These are phyloP conservation scores for Eurystomus gularis DNA, from an alignment of 2,113 vertebrate genomes.

Conservation along the genomic window DNA sequence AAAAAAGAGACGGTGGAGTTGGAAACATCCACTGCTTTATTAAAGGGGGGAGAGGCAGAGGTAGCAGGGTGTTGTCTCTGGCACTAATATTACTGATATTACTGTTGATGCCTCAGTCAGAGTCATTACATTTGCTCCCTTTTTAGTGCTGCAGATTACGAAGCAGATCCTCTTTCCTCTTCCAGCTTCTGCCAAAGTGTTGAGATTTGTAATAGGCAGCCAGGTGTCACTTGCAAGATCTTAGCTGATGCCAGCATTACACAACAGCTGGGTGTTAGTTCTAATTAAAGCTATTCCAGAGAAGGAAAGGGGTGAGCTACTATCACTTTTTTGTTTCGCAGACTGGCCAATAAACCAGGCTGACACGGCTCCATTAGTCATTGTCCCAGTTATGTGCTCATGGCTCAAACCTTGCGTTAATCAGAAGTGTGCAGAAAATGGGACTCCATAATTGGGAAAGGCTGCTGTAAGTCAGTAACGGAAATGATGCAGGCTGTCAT, in stretches of 20 bases:
- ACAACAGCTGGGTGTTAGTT: not conserved
- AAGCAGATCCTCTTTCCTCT: constrained; percentile 1
- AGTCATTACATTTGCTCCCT: not conserved
- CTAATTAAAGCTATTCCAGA: not conserved
- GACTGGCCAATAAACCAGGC: not conserved
- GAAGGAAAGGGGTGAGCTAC: not conserved
- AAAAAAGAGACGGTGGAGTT: not conserved
- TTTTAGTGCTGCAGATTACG: not conserved
- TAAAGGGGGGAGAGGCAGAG: not conserved
- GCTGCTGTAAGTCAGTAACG: fast-evolving
- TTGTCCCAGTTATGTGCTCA: not conserved
- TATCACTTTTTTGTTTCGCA: not conserved
- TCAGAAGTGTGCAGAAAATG: not conserved
- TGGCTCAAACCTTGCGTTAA: not conserved
- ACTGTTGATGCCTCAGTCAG: not conserved
- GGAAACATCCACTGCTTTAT: not conserved
- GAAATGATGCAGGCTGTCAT: not conserved
- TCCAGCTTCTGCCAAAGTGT: not conserved
- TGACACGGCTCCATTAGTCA: not conserved
- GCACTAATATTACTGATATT: not conserved
- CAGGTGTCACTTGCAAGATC: not conserved
- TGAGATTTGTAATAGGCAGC: not conserved
- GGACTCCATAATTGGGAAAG: not conserved
- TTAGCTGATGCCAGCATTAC: not conserved
- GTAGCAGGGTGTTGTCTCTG: constrained; percentile 4